Percentiles rank a stretch among this genome's conserved stretches.
phyloP scores from a whole-genome alignment of 2,888 invertebrate genomes.

The Tolmerus cingulatus region DNA sequence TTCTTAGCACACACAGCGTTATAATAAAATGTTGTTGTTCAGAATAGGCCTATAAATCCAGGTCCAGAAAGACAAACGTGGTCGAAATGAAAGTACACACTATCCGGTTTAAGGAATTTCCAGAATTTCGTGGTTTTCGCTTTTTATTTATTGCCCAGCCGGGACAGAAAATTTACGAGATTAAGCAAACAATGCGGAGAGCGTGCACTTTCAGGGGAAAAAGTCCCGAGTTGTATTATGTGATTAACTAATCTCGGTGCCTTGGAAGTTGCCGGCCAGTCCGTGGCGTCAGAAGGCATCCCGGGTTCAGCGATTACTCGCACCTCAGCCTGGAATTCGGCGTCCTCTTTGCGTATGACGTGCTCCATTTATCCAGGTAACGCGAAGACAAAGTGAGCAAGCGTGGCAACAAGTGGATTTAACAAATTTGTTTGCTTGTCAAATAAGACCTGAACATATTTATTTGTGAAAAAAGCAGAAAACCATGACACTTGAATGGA shows the following conservation, averaged over 20 bases:
- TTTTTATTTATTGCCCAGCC: not conserved
- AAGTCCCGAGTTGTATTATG: not conserved
- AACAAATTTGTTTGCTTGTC: constrained; percentile 49
- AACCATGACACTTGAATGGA: constrained; percentile 34
- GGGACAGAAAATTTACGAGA: not conserved
- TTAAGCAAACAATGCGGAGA: constrained; percentile 14
- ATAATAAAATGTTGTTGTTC: too few species aligned
- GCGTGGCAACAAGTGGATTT: constrained; percentile 49
- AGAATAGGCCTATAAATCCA: not conserved
- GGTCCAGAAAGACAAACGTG: not conserved
- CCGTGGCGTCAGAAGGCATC: constrained; percentile 4
- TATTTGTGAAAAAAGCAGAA: constrained; percentile 22
- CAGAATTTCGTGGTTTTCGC: not conserved
- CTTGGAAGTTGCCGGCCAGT: constrained; percentile 1
- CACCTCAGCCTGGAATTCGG: constrained; percentile 16
- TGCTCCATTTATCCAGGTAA: constrained; percentile 24
- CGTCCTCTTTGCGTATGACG: not conserved
- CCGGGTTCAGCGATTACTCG: not conserved
- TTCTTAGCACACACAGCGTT: too few species aligned
- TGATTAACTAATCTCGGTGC: constrained; percentile 25
- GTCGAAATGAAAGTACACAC: not conserved
- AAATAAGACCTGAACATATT: constrained; percentile 42
- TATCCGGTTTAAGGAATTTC: not conserved
- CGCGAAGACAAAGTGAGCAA: constrained; percentile 40
- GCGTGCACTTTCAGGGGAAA: not conserved